A percentile compares a stretch with the other conserved stretches of the same genome.
Evolutionary conservation across 2,113 vertebrate genomes (phyloP).

Genomic region (Cricetomys ansorgei): DNA sequence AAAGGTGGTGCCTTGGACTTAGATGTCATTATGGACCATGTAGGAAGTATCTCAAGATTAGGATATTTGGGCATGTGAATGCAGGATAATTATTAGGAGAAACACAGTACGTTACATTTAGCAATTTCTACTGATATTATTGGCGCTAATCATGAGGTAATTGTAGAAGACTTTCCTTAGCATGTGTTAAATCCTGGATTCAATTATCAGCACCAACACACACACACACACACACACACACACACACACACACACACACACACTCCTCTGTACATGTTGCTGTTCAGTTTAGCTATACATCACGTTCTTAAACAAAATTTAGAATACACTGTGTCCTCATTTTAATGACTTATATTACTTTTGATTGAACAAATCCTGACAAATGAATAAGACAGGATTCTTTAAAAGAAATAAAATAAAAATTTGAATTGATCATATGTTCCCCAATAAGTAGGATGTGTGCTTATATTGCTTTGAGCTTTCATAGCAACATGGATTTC

Average conservation of each 20-base stretch:
- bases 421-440: not conserved
- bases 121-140: not conserved
- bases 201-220: not conserved
- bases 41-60: not conserved
- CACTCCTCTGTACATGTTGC: not conserved
- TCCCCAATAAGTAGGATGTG: not conserved
- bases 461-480: not conserved
- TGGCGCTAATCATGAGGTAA: fast-evolving
- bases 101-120: not conserved
- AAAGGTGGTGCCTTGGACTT: not conserved
- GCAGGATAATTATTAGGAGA: not conserved
- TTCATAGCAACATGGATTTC: not conserved
- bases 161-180: not conserved
- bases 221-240: not conserved
- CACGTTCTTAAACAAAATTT: slow-evolving; percentile 11
- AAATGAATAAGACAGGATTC: not conserved
- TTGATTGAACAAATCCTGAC: not conserved
- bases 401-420: not conserved
- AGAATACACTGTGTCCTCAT: not conserved
- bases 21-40: not conserved
- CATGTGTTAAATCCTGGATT: not conserved
- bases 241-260: not conserved
- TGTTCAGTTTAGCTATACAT: not conserved
- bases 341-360: not conserved
- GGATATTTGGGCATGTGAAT: not conserved